Evolutionary conservation across 2,797 vertebrate genomes (phyloP).

Genomic region (Lagorchestes hirsutus): DNA sequence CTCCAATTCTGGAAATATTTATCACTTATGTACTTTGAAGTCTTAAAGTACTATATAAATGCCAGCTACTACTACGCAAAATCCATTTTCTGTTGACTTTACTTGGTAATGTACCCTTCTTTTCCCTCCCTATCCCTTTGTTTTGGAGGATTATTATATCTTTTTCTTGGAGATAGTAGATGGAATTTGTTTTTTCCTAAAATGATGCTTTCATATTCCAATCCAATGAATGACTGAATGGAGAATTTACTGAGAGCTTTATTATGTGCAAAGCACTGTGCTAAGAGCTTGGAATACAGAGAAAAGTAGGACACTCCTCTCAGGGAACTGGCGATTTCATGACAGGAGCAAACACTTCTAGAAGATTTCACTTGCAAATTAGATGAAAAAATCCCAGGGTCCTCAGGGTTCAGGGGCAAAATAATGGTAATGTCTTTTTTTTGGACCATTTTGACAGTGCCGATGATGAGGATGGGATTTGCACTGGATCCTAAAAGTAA

Average conservation of each 20-base stretch:
- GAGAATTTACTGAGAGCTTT: not conserved
- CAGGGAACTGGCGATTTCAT: not conserved
- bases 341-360: not conserved
- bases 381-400: not conserved
- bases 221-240: not conserved
- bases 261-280: not conserved
- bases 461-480: too few species aligned
- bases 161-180: not conserved
- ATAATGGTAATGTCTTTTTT: not conserved
- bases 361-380: not conserved
- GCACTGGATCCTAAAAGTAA: too few species aligned
- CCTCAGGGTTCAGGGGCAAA: not conserved
- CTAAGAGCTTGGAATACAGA: not conserved
- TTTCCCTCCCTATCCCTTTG: not conserved
- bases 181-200: not conserved
- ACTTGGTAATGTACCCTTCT: not conserved
- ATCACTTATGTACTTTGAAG: not conserved
- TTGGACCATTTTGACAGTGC: not conserved
- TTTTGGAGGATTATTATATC: not conserved
- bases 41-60: not conserved
- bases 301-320: not conserved
- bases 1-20: not conserved
- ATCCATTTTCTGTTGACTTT: not conserved
- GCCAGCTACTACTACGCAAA: not conserved
- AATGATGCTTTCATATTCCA: not conserved